Conservation (phyloP, 2,113 vertebrate species). For the Vombatus ursinus region DNA sequence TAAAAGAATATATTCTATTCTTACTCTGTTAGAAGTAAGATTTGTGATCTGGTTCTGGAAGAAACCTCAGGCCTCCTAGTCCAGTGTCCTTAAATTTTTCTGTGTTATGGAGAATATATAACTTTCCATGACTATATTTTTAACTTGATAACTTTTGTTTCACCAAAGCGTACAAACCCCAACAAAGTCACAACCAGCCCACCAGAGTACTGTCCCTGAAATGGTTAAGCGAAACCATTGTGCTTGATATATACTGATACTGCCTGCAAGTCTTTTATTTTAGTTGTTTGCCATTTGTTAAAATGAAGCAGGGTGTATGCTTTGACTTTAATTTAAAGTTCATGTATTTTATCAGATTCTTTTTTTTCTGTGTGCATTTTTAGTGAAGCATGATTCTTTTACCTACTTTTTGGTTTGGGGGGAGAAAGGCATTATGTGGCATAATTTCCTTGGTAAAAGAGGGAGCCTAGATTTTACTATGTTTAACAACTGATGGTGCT, state of each 20-base stretch:
- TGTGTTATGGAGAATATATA: not conserved
- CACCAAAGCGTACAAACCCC: not conserved
- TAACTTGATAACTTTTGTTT: not conserved
- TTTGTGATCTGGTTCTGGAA: not conserved
- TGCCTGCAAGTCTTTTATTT: not conserved
- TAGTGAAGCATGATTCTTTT: constrained; percentile 23
- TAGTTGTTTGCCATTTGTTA: not conserved
- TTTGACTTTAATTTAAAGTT: not conserved
- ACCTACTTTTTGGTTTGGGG: constrained; percentile 10
- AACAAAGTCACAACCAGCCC: not conserved
- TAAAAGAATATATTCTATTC: not conserved
- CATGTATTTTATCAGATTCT: not conserved
- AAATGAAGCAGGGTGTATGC: not conserved
- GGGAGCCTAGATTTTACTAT: not conserved
- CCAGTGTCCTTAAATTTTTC: not conserved
- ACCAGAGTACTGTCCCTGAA: not conserved
- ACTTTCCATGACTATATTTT: not conserved
- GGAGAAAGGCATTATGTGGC: not conserved
- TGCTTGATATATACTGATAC: not conserved
- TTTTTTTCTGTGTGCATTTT: constrained; percentile 4
- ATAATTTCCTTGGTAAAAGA: not conserved
- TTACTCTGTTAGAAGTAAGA: not conserved
- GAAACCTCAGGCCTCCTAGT: not conserved
- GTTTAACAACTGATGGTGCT: not conserved
- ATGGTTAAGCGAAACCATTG: not conserved